phyloP scores from a whole-genome alignment of 2,797 vertebrate species.

The Apogon hyalosoma region DNA sequence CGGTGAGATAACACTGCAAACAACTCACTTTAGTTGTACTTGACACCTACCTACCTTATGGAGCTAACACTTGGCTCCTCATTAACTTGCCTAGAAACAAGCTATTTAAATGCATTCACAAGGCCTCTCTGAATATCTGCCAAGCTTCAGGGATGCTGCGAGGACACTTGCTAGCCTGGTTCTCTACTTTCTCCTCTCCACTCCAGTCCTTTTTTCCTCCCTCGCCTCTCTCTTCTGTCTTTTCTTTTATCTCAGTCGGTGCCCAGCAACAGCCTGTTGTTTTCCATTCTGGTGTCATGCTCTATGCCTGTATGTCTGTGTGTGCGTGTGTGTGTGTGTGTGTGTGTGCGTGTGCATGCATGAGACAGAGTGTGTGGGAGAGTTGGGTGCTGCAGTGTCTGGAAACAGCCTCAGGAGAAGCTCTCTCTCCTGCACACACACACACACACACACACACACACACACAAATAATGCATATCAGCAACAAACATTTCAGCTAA shows the following conservation, averaged over 20 bases:
- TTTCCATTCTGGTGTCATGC: conserved; percentile 66
- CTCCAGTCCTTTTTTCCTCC: conserved; percentile 28
- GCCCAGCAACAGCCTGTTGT: conserved; percentile 75
- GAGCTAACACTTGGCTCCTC: not conserved
- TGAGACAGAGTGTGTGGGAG: conserved; percentile 66
- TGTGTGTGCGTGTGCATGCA: conserved; percentile 25
- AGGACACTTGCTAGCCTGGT: conserved; percentile 11
- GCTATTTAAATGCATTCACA: conserved; percentile 9
- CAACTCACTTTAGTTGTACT: not conserved
- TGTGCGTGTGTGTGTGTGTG: conserved; percentile 19
- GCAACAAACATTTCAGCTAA: conserved; percentile 13
- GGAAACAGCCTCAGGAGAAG: conserved; percentile 71
- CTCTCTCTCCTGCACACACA: conserved; percentile 25
- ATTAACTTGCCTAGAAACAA: conserved; percentile 1
- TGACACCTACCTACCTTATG: not conserved
- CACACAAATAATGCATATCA: conserved; percentile 3
- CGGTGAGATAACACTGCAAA: not conserved
- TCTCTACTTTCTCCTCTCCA: conserved; percentile 2
- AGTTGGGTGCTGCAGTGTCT: conserved; percentile 71
- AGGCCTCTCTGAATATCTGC: conserved; percentile 4
- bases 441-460: conserved; percentile 25
- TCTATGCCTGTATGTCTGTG: conserved; percentile 28
- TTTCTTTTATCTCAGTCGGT: conserved; percentile 60
- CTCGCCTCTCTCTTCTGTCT: not conserved
- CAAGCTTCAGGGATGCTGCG: conserved; percentile 18